phyloP scores from a whole-genome alignment of 2,797 vertebrate species.

The Mastacembelus armatus region DNA sequence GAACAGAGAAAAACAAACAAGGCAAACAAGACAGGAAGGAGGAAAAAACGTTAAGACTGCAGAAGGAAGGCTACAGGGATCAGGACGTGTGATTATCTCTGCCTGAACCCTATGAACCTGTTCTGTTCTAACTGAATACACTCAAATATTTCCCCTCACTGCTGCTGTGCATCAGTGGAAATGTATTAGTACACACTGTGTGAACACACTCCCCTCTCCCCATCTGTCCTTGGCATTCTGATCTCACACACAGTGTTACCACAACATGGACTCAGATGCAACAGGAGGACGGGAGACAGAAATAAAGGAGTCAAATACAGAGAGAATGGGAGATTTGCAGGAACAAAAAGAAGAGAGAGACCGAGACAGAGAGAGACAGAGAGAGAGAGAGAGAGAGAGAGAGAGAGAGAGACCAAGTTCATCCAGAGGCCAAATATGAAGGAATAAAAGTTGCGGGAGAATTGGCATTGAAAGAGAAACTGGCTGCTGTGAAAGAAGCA shows the following conservation, averaged over 20 bases:
- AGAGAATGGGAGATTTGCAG: neutral
- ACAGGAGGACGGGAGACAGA: conserved; percentile 11
- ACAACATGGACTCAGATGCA: conserved; percentile 38
- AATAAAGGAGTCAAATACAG: neutral
- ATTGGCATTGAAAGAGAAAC: conserved; percentile 37
- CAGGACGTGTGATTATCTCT: conserved; percentile 12
- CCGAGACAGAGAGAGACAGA: neutral
- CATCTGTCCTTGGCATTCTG: conserved; percentile 45
- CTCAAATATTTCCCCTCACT: neutral
- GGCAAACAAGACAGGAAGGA: neutral
- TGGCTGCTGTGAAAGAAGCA: neutral
- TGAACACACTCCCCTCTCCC: conserved; percentile 35
- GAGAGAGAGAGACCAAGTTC: conserved; percentile 34
- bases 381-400: neutral
- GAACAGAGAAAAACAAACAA: neutral
- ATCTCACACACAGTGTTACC: conserved; percentile 31
- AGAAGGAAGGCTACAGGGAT: neutral
- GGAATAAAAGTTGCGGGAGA: conserved; percentile 45
- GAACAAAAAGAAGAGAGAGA: conserved; percentile 12
- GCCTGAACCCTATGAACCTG: conserved; percentile 13
- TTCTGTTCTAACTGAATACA: conserved; percentile 3
- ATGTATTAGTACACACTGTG: neutral
- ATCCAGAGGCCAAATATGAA: conserved; percentile 31
- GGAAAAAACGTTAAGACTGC: too few species aligned
- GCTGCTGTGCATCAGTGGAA: neutral